Base-by-base conservation (phyloP, 2,797 vertebrate species). In the Ceyx erithaca region DNA sequence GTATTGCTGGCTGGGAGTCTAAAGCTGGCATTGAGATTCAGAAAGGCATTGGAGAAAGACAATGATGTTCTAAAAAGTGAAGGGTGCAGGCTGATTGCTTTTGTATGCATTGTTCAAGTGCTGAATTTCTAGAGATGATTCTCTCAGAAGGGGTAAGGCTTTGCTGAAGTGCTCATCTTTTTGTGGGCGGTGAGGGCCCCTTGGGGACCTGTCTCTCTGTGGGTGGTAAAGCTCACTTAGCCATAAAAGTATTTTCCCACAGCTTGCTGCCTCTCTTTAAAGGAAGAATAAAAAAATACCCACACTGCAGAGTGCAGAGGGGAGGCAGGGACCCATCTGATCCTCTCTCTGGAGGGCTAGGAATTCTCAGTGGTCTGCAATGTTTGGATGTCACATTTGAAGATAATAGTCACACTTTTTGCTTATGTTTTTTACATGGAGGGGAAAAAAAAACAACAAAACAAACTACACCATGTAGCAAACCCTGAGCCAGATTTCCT, bases 181-280 rank as follows among this genome's bases (percentile, higher is more conserved):
- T 78, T 96, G 97, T 96, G 92, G 97, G 97, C 40, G 96, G 89
- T 92, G 87, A 96, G 92, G 94, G 95, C 92, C 96, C 96, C 95
- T 94, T 93, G 84, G 96, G 97, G 96, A 96, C 96, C 91, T 96
- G 85, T 95, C 87, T 97, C 93, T 96, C 88, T 95, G 97, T 97
- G 96, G 96, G 97, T 93, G 95, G 96, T 95, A 86, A 96, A 96
- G 95, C 94, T 97, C 94, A 94, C 94, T 97, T 97, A 96, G 90
- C 96, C 93, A 57, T 92, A 94, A 72, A 90, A 97, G 94, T 96
- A 96, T 92, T 97, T 97, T 97, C 96, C 96, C 95, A 89, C 87
- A 94, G 68, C 45, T 85, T 89, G 48, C 72, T 94, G 78, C 80
- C 75, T 87, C 21, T 61, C 80, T 92, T 87, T 62, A 86, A 90